Percentiles rank a stretch among this genome's conserved stretches.
These are phyloP conservation scores for Drosophila repleta DNA, from an alignment of 1,140 invertebrate species.

Conservation along the genomic window DNA sequence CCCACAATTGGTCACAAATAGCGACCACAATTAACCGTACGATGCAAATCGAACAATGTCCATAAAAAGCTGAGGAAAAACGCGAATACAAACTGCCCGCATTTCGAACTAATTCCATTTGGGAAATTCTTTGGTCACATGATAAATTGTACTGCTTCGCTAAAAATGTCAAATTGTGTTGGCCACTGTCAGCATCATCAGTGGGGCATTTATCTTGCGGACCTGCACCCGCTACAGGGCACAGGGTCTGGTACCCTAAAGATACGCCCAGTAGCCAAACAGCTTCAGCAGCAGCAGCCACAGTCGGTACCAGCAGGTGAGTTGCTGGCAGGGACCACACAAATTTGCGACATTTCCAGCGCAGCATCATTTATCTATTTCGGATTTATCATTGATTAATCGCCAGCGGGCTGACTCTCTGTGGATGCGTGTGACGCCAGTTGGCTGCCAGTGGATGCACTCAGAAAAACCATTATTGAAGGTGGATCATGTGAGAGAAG, in stretches of 20 bases:
- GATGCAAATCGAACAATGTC: slow-evolving; percentile 79
- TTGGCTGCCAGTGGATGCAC: slow-evolving; percentile 27
- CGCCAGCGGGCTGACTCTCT: slow-evolving; percentile 52
- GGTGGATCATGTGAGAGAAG: background rate
- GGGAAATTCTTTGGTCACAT: slow-evolving; percentile 26
- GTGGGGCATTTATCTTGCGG: slow-evolving; percentile 72
- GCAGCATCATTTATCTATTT: slow-evolving; percentile 79
- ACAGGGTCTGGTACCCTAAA: slow-evolving; percentile 4
- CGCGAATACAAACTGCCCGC: slow-evolving; percentile 3
- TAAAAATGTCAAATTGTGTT: slow-evolving; percentile 62
- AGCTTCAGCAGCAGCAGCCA: slow-evolving; percentile 33
- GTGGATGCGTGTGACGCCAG: slow-evolving; percentile 46
- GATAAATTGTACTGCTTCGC: slow-evolving; percentile 38
- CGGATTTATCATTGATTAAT: slow-evolving; percentile 83
- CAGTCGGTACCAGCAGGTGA: slow-evolving; percentile 71
- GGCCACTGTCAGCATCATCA: slow-evolving; percentile 77
- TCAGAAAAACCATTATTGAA: slow-evolving; percentile 7
- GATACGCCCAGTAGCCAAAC: slow-evolving; percentile 25
- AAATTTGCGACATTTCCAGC: slow-evolving; percentile 66
- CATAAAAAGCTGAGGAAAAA: slow-evolving; percentile 56
- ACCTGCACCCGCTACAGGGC: slow-evolving; percentile 63
- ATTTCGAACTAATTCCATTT: slow-evolving; percentile 39
- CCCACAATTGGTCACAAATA: slow-evolving; percentile 79
- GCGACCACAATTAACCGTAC: slow-evolving; percentile 81
- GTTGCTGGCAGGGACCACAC: slow-evolving; percentile 66